Conservation (phyloP, 2,888 invertebrate species). For the Cordilura impudica region DNA sequence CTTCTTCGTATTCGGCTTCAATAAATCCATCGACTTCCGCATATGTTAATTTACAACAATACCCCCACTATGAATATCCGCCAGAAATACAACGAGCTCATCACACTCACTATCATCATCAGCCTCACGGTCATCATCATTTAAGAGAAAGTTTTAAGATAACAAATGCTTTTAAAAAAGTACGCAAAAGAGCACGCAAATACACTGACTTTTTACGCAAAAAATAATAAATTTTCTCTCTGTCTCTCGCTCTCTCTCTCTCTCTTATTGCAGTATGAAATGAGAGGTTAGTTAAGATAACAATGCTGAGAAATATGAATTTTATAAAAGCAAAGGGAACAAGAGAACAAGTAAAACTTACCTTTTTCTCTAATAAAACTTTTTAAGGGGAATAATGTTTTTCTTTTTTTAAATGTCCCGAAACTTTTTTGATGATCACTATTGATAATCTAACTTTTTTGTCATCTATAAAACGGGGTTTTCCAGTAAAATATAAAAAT, state of each 20-base stretch:
- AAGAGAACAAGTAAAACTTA: too few species aligned
- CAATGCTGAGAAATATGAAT: neutral
- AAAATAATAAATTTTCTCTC: constrained; percentile 68
- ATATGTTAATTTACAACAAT: constrained; percentile 68
- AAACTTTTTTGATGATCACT: too few species aligned
- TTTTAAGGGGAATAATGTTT: too few species aligned
- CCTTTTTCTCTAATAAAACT: too few species aligned
- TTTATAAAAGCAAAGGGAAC: neutral
- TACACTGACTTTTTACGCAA: constrained; percentile 77
- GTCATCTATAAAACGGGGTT: too few species aligned
- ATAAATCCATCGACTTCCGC: constrained; percentile 71
- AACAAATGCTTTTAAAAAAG: constrained; percentile 74
- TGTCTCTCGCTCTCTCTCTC: neutral
- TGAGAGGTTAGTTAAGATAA: neutral
- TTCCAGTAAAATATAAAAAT: too few species aligned
- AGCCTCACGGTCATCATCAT: constrained; percentile 69
- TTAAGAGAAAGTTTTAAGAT: constrained; percentile 75
- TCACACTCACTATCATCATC: constrained; percentile 65
- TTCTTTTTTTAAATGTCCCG: too few species aligned
- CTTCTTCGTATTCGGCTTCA: constrained; percentile 66
- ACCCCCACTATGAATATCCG: constrained; percentile 59
- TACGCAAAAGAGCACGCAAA: constrained; percentile 77
- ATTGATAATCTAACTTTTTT: too few species aligned
- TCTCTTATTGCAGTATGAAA: neutral
- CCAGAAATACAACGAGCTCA: constrained; percentile 43